phyloP scores from a whole-genome alignment of 2,113 vertebrate genomes.

The Miniopterus natalensis region DNA sequence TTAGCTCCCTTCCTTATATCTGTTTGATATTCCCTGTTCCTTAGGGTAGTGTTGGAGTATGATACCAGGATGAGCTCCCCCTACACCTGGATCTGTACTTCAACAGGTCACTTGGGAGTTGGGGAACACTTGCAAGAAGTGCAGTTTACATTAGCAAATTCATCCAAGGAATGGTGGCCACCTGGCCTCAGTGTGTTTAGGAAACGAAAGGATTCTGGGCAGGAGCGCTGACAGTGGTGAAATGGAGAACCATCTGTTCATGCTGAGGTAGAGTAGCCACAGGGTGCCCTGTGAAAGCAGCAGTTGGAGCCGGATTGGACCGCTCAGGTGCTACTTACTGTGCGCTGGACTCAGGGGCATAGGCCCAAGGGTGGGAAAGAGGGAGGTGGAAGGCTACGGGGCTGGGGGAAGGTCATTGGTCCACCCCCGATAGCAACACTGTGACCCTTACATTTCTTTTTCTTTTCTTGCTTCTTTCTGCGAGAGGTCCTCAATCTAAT shows the following conservation, averaged over 20 bases:
- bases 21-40: not conserved
- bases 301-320: not conserved
- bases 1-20: not conserved
- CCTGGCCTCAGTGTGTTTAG: not conserved
- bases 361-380: not conserved
- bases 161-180: not conserved
- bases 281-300: not conserved
- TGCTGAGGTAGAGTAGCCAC: accelerated
- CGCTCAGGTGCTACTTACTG: accelerated
- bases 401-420: not conserved
- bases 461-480: not conserved
- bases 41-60: not conserved
- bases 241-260: not conserved
- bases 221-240: not conserved
- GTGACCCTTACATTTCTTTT: not conserved
- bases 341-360: too few species aligned
- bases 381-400: not conserved
- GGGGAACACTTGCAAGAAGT: not conserved
- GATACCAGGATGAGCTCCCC: not conserved
- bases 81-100: not conserved
- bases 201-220: not conserved
- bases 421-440: not conserved
- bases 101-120: not conserved
- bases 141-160: not conserved
- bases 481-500: not conserved